Evolutionary conservation across 2,113 vertebrate species (phyloP), one percentile per base, ranked within the genome.

Genomic region (Mobula birostris): DNA sequence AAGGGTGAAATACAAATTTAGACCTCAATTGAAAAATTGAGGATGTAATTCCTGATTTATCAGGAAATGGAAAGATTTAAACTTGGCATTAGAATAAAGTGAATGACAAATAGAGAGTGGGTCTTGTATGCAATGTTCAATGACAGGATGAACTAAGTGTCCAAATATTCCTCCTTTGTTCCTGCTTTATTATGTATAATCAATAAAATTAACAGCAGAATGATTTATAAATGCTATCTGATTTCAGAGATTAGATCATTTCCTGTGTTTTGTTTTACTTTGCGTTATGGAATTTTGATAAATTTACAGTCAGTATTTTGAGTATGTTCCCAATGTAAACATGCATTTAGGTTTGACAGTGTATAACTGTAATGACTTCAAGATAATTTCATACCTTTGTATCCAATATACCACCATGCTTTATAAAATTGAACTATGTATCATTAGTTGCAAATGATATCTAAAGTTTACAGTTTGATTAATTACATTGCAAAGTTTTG

Each of bases 171-270:
- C 32, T 66, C 68, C n/a, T 36, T 93, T 17, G 70, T 93, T 93
- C 68, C 91, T 93, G 21, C 56, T 58, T 56, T 74, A 72, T 74
- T 74, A 74, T 72, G 27, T 74, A 48, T 72, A 40, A 74, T 56
- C 24, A 48, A 93, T 93, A 93, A 93, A 74, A 93, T 14, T 93
- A 93, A 74, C 61, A 74, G 7, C 70, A 74, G 91, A 93, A 74
- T 29, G 36, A 21, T 76, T 92, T 76, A 74, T 40, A 93, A 93
- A 93, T 93, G 68, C 40, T 74, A 36, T 93, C 36, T 48, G 70
- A 93, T 48, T 87, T 72, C 91, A 74, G 68, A 93, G 70, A 93
- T 93, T 74, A 74, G 66, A 63, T 93, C 24, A 74, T 66, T 40
- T 70, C 68, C 7, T 17, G 61, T 14, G 36, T 32, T 92, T 70